phyloP scores from a whole-genome alignment of 1,140 invertebrate species.

The Ostrea edulis region DNA sequence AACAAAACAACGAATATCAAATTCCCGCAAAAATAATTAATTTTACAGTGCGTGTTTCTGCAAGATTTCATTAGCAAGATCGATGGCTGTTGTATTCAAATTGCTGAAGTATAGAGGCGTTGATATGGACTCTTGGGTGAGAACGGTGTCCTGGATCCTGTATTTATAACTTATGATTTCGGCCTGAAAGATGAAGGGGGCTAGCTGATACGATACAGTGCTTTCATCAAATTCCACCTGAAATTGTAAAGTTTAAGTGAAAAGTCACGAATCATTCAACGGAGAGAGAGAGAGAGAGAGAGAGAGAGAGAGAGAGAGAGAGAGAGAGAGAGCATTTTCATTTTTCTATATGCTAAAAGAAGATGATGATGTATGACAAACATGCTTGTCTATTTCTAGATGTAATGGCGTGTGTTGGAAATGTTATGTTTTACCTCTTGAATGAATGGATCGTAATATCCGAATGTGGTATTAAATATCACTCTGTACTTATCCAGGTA shows the following conservation, averaged over 20 bases:
- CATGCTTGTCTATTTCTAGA: neutral
- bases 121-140: neutral
- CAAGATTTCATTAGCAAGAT: neutral
- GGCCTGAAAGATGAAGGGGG: neutral
- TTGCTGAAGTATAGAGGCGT: neutral
- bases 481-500: neutral
- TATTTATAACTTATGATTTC: neutral
- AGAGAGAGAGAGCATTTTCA: no score
- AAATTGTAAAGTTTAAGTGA: neutral
- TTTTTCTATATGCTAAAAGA: no score
- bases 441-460: neutral
- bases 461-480: neutral
- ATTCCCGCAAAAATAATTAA: no score
- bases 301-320: no score
- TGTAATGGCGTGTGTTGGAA: neutral
- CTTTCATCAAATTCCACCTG: slow-evolving; percentile 7
- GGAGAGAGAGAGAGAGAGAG: no score
- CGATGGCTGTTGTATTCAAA: neutral
- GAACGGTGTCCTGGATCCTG: neutral
- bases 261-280: neutral
- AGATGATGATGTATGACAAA: neutral
- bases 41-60: neutral
- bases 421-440: neutral
- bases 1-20: no score
- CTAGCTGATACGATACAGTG: neutral